Base-by-base conservation (phyloP, 2,113 vertebrate species). In the Melanerpes formicivorus region DNA sequence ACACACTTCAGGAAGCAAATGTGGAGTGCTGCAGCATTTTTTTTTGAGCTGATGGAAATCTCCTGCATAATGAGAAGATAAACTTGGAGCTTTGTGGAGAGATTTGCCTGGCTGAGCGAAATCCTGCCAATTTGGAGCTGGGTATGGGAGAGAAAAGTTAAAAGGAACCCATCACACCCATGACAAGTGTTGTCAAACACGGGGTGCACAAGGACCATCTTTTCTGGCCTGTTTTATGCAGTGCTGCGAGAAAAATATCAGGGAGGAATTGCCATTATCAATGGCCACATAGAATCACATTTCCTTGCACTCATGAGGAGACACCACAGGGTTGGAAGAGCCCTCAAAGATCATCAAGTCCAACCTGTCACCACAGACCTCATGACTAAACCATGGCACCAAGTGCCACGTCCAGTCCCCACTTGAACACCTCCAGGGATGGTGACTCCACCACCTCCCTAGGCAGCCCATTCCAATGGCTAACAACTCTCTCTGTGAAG, bases 241-340 rank as follows among this genome's bases (percentile, higher is more conserved):
- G n/a, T 14, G 8, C 5, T 7, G 3, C 15, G 4, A 11, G 40
- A 19, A 7, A 32, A 4, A 16, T 2, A 3, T 7, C 18, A 46
- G 27, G 46, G 58, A 66, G 54, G 34, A 34, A 23, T 0, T 10
- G 55, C 17, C 4, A 1, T 5, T 27, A 9, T 1, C 0, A 1
- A 1, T 9, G n/a, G 4, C 71, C 0, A 0, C 23, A 71, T 32
- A 32, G 40, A 17, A 25, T 4, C 8, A 3, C 1, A 2, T 25
- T 2, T 64, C 54, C 55, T 21, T 48, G 71, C 34, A 26, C 5
- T 2, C 7, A 2, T 1, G 30, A 32, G 40, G 21, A 6, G 44
- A 5, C 32, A n/a, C n/a, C 6, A 40, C 40, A 40, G 10, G 40
- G 11, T 40, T 40, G 40, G 40, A 40, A 40, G 40, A 40, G 40